A percentile compares a stretch with the other conserved stretches of the same genome.
phyloP scores from a whole-genome alignment of 2,888 invertebrate species.

The Acanthosepion pharaonis region DNA sequence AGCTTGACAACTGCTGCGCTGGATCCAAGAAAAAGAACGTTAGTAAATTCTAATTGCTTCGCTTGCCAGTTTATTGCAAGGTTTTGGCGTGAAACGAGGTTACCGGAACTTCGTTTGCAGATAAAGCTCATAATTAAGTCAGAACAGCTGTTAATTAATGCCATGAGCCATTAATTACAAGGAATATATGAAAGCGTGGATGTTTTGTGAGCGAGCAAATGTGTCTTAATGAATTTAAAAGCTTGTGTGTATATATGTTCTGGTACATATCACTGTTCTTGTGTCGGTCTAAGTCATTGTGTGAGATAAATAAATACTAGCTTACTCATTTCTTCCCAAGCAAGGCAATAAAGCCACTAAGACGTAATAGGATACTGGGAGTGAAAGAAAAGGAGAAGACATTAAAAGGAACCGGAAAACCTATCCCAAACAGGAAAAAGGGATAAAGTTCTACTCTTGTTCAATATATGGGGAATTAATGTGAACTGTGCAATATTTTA shows the following conservation, averaged over 20 bases:
- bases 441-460: no score
- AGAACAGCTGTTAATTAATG: neutral
- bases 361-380: no score
- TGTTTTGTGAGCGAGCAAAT: neutral
- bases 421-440: no score
- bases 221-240: neutral
- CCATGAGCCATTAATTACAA: neutral
- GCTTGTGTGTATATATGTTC: neutral
- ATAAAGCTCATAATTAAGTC: neutral
- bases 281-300: neutral
- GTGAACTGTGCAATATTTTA: no score
- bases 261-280: neutral
- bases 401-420: no score
- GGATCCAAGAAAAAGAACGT: neutral
- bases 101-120: neutral
- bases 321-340: no score
- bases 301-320: neutral
- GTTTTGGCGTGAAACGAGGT: neutral
- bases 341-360: no score
- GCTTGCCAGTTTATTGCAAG: neutral
- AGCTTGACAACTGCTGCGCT: neutral
- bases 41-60: neutral
- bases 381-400: no score
- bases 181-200: neutral
- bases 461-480: no score